A percentile compares a stretch with the other conserved stretches of the same genome.
Conservation (phyloP, 2,888 invertebrate genomes). For the Leptarthrus brevirostris region DNA sequence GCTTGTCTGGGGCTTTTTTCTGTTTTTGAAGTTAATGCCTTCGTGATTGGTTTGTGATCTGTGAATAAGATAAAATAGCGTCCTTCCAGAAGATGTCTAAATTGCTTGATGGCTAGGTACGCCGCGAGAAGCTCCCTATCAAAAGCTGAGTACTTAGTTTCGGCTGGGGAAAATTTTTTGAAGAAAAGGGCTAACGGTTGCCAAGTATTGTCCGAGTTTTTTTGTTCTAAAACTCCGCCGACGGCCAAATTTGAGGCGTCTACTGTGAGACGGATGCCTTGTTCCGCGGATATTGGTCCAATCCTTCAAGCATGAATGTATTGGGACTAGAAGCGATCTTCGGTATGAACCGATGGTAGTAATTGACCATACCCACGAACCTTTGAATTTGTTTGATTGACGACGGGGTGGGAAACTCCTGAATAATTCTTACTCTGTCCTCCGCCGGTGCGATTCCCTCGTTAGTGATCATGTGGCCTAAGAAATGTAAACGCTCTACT, state of each 20-base stretch:
- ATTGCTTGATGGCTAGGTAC: no score
- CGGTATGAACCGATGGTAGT: background rate
- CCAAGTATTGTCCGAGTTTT: slow-evolving; percentile 54
- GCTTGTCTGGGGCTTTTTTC: slow-evolving; percentile 59
- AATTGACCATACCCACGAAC: background rate
- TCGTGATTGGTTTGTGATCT: slow-evolving; percentile 60
- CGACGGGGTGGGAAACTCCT: background rate
- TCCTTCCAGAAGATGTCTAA: slow-evolving; percentile 63
- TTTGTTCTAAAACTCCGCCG: slow-evolving; percentile 63
- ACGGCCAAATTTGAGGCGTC: slow-evolving; percentile 61
- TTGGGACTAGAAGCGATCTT: no score
- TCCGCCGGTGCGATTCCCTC: background rate
- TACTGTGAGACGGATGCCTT: background rate
- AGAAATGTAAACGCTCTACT: background rate
- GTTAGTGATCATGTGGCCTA: background rate
- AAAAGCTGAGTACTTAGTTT: no score
- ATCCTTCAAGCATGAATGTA: no score
- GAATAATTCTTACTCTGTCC: background rate
- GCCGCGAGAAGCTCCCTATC: no score
- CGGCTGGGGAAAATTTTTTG: slow-evolving; percentile 57
- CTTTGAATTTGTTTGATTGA: slow-evolving; percentile 2
- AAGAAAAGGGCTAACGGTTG: slow-evolving; percentile 63
- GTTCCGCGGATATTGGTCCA: no score
- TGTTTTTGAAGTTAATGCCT: slow-evolving; percentile 57
- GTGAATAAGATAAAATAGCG: slow-evolving; percentile 57